Percentiles rank a stretch among this genome's conserved stretches.
Evolutionary conservation across 1,140 invertebrate genomes (phyloP).

Genomic region (Leptopilina clavipes): DNA sequence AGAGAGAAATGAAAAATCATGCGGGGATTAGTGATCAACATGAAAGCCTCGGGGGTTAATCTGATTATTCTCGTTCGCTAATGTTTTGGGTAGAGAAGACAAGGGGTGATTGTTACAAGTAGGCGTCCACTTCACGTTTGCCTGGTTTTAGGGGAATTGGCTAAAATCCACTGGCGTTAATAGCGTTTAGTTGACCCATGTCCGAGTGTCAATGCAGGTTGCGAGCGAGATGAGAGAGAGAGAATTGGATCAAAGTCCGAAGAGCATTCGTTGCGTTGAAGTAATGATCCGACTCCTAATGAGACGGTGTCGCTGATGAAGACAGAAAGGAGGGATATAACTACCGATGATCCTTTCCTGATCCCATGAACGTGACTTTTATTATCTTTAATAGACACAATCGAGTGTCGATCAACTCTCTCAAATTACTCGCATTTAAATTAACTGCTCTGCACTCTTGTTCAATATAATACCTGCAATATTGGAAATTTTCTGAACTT

Average conservation of each 20-base stretch:
- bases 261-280: slow-evolving; percentile 9
- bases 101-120: slow-evolving; percentile 5
- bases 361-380: neutral
- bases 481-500: too few species aligned
- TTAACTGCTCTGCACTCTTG: too few species aligned
- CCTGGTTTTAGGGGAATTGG: slow-evolving; percentile 50
- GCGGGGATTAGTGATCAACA: too few species aligned
- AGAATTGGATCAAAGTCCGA: slow-evolving; percentile 45
- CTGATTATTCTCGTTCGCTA: too few species aligned
- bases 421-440: too few species aligned
- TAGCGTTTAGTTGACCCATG: slow-evolving; percentile 61
- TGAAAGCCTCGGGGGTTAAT: too few species aligned
- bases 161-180: slow-evolving; percentile 57
- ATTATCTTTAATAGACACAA: neutral
- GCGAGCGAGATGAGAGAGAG: slow-evolving; percentile 42
- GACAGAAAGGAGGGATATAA: slow-evolving; percentile 34
- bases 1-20: neutral
- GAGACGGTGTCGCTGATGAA: slow-evolving; percentile 27
- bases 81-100: neutral
- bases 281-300: slow-evolving; percentile 38
- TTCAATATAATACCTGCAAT: too few species aligned
- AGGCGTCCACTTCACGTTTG: slow-evolving; percentile 44
- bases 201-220: slow-evolving; percentile 51
- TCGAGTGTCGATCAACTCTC: too few species aligned
- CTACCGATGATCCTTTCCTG: neutral